Evolutionary conservation across 2,113 vertebrate genomes (phyloP), one percentile per base, ranked within the genome.

Genomic region (Microtus montanus): DNA sequence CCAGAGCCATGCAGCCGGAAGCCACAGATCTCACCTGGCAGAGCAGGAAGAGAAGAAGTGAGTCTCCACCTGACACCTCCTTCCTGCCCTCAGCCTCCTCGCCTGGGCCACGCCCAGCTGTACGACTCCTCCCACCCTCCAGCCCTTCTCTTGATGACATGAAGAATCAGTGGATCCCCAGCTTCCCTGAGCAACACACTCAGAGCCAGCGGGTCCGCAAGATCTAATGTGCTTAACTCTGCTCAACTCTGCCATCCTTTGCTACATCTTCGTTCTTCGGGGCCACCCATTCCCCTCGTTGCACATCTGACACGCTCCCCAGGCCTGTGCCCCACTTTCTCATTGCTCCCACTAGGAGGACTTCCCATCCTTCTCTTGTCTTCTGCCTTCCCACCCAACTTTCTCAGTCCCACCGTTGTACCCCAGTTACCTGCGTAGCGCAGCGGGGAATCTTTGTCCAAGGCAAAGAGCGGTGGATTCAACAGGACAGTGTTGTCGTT

Each of bases 401-500:
- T 93, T 47, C 95, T 84, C 89, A 75, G 26, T 54, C 94, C 82
- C 38, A 3, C 71, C 26, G 19, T 7, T 63, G 52, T 75, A 92
- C 64, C 84, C 93, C 88, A 89, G 82, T 77, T 98, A 99, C 99
- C 99, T 96, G 99, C 99, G 28, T 99, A 99, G 97, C 99, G 99
- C 92, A 99, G 98, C 0, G 99, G 99, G 35, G 99, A 99, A 2
- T 99, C 99, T 97, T 99, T 99, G 98, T 99, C 99, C 98, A 99
- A 98, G 12, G 99, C 99, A 1, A 99, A 99, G 5, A 99, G 99
- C 0, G 99, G 99, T 0, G 99, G 99, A 92, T 99, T 99, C 94
- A 99, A 99, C 95, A 99, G 98, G 58, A 99, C 99, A 0, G 99
- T 99, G 98, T 99, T 99, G 98, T 99, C 99, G 0, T 99, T 99